Base-by-base conservation (phyloP, 2,797 vertebrate species). In the Periparus ater region DNA sequence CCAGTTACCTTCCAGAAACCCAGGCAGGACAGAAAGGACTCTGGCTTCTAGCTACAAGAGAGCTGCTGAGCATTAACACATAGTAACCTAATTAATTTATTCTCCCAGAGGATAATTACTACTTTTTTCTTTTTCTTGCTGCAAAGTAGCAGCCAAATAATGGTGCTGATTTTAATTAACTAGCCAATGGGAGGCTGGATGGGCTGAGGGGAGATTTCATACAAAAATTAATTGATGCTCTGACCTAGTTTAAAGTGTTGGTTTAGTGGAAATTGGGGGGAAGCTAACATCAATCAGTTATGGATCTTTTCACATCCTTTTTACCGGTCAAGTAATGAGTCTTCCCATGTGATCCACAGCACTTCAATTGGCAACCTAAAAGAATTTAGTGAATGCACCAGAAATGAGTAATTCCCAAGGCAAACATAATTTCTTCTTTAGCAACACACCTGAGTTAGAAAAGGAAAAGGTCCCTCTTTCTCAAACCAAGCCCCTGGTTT, bases 161-260 rank as follows among this genome's bases (percentile, higher is more conserved):
- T 83, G 86, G 61, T 50, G 54, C 61, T 73, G 85, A 62, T 91
- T 91, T 95, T 93, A 95, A 96, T 96, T 95, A 97, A 93, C 47
- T 55, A 68, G 81, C 72, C 70, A 89, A 73, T 81, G 60, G 78
- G 80, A 91, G 48, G 17, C 90, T 93, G 61, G 85, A 77, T 91
- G 71, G 61, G 30, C 79, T 73, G 54, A 90, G 30, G 40, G 81
- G 47, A 66, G 32, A 53, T 90, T 75, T 91, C 12, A 57, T 44
- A 36, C n/a, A 82, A 63, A 94, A 70, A n/a, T 88, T 96, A 96
- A 96, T 97, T 90, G 96, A 88, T 57, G 65, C 44, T 80, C 79
- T 95, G 82, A 75, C 76, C 55, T 86, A 87, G 11, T 93, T 95
- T 72, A 44, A 91, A 86, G 30, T 76, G 75, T 82, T 91, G 54